phyloP scores from a whole-genome alignment of 2,888 invertebrate species.

The Cordilura impudica region DNA sequence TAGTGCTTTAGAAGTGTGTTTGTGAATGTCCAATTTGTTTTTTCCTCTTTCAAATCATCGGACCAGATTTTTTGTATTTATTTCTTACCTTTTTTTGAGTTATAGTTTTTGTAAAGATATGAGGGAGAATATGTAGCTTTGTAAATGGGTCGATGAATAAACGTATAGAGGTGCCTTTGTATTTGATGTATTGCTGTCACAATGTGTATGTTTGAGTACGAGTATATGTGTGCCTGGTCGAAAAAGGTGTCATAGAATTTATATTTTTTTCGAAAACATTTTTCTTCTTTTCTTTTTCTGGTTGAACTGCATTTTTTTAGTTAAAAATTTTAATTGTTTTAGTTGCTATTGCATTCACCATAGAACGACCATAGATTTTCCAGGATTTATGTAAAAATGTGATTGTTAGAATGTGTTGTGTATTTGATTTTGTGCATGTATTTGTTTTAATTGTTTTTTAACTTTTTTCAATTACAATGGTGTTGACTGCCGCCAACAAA shows the following conservation, averaged over 20 bases:
- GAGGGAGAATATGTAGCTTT: not conserved
- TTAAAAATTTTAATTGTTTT: conserved; percentile 41
- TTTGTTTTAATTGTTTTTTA: conserved; percentile 17
- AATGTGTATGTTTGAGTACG: not conserved
- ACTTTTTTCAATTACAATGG: conserved; percentile 39
- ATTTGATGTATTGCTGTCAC: conserved; percentile 12
- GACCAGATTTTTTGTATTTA: conserved; percentile 7
- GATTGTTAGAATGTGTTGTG: conserved; percentile 13
- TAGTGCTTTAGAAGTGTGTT: not conserved
- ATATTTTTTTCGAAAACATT: not conserved
- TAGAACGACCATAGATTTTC: conserved; percentile 41
- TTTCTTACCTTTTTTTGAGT: conserved; percentile 3
- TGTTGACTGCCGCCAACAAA: conserved; percentile 31
- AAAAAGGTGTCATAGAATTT: conserved; percentile 47
- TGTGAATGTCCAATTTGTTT: not conserved
- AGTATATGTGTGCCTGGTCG: conserved; percentile 35
- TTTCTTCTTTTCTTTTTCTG: not conserved
- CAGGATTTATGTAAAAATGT: conserved; percentile 7
- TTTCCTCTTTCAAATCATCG: conserved; percentile 13
- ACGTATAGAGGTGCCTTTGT: not conserved
- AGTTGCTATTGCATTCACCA: conserved; percentile 30
- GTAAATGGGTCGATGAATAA: not conserved
- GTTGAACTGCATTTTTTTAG: not conserved
- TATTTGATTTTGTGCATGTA: conserved; percentile 3
- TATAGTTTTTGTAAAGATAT: not conserved